A percentile compares a stretch with the other conserved stretches of the same genome.
phyloP scores from a whole-genome alignment of 1,140 invertebrate genomes.

The Tenebrio molitor region DNA sequence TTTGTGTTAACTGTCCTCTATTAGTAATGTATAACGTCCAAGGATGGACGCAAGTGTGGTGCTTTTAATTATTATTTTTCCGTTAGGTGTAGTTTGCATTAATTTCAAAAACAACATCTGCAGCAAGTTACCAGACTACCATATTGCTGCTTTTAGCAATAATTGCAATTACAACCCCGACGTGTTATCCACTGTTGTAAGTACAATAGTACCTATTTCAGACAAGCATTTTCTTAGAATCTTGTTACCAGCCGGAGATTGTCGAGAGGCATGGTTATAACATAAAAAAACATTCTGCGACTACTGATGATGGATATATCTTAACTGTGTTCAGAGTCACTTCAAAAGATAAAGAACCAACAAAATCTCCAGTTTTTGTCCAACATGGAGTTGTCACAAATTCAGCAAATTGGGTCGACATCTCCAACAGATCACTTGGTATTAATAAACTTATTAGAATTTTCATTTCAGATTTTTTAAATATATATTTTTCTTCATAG shows the following conservation, averaged over 20 bases:
- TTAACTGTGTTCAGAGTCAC: slow-evolving; percentile 77
- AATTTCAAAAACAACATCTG: slow-evolving; percentile 3
- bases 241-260: neutral
- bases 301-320: slow-evolving; percentile 79
- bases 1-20: too few relatives aligned
- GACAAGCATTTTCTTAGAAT: neutral
- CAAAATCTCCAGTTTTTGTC: slow-evolving; percentile 67
- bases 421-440: slow-evolving; percentile 68
- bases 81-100: neutral
- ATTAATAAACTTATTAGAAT: slow-evolving; percentile 23
- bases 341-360: neutral
- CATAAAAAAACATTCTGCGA: slow-evolving; percentile 53
- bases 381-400: slow-evolving; percentile 78
- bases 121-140: neutral
- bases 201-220: neutral
- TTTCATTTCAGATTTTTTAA: neutral
- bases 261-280: slow-evolving; percentile 70
- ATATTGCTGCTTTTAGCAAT: neutral
- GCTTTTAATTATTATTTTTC: too few relatives aligned
- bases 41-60: too few relatives aligned
- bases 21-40: too few relatives aligned
- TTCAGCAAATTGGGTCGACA: slow-evolving; percentile 75
- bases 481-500: slow-evolving; percentile 68
- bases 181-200: slow-evolving; percentile 5
- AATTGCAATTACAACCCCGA: neutral